phyloP scores from a whole-genome alignment of 53 echinoderm and acorn worm genomes.

The Crossaster papposus region DNA sequence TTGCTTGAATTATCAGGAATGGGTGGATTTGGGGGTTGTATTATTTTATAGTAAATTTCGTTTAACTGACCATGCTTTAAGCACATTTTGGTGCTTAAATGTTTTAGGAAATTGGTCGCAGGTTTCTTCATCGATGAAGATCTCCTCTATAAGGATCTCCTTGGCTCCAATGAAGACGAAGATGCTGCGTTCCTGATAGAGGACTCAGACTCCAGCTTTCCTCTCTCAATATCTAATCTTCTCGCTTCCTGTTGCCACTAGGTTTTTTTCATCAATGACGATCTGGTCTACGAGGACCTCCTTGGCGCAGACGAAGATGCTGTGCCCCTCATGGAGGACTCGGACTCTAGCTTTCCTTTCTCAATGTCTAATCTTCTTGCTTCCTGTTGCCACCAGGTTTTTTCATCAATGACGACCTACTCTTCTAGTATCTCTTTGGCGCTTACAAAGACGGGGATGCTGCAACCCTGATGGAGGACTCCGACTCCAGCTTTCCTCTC shows the following conservation, averaged over 20 bases:
- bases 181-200: constrained; percentile 72
- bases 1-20: too few relatives aligned
- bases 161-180: constrained; percentile 75
- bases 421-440: constrained; percentile 87
- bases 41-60: too few relatives aligned
- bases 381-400: constrained; percentile 47
- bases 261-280: constrained; percentile 98
- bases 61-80: too few relatives aligned
- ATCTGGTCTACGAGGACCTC: constrained; percentile 94
- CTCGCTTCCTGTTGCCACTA: background rate
- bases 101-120: too few relatives aligned
- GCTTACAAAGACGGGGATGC: constrained; percentile 76
- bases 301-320: constrained; percentile 87
- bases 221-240: background rate
- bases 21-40: too few relatives aligned
- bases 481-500: background rate
- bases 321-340: constrained; percentile 72
- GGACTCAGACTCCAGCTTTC: background rate
- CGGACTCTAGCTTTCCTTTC: constrained; percentile 80
- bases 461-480: constrained; percentile 64
- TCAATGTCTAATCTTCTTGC: background rate
- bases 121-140: constrained; percentile 99
- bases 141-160: constrained; percentile 91
- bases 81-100: too few relatives aligned
- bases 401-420: constrained; percentile 97